These are phyloP conservation scores for Trissolcus japonicus DNA, from an alignment of 2,888 invertebrate species.

Conservation along the genomic window DNA sequence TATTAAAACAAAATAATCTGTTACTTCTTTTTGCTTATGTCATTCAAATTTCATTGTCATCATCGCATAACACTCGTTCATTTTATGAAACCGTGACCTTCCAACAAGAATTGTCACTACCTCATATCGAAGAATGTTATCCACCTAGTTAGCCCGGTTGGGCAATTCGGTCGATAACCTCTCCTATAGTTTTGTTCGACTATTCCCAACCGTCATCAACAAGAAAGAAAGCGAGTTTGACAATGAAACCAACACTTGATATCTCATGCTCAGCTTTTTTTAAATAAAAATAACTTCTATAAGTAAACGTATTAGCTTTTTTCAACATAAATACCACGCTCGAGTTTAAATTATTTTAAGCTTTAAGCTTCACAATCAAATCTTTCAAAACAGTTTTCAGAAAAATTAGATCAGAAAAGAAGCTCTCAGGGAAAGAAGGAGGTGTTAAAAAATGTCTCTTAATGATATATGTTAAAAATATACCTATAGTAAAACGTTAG, in stretches of 20 bases:
- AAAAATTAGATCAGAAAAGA: too few relatives aligned
- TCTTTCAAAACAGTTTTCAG: too few relatives aligned
- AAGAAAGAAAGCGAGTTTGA: too few relatives aligned
- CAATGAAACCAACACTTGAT: too few relatives aligned
- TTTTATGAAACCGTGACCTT: conserved; percentile 35
- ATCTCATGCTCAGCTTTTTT: too few relatives aligned
- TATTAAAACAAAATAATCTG: too few relatives aligned
- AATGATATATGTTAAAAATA: neutral
- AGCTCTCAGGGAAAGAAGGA: conserved; percentile 13
- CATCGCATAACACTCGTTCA: conserved; percentile 23
- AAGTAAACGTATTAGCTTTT: neutral
- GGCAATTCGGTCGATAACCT: conserved; percentile 44
- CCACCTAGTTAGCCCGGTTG: conserved; percentile 24
- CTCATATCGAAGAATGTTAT: conserved; percentile 31
- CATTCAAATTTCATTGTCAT: conserved; percentile 13
- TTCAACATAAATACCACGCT: neutral
- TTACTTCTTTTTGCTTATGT: neutral
- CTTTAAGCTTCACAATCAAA: too few relatives aligned
- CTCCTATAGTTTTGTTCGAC: conserved; percentile 13
- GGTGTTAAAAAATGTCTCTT: neutral
- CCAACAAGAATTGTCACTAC: conserved; percentile 36
- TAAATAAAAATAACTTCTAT: neutral
- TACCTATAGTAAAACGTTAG: conserved; percentile 9
- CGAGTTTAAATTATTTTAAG: too few relatives aligned
- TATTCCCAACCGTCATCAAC: conserved; percentile 10